Base-by-base conservation (phyloP, 2,888 invertebrate species). In the Hipparchia semele region DNA sequence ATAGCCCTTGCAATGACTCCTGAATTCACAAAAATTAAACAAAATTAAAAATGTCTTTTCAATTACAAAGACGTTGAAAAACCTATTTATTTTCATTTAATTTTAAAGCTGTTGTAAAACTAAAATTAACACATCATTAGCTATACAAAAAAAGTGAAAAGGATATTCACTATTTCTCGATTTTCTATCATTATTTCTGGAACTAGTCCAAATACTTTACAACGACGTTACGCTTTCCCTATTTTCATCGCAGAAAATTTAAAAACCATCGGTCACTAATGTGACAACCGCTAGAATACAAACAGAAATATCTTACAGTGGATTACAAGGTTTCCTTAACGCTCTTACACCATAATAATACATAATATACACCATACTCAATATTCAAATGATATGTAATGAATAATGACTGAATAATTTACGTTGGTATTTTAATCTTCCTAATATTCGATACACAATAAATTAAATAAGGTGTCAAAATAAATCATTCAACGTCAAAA, bases 181-280 rank as follows among this genome's bases (percentile, higher is more conserved):
- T 87, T 90, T 90, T 88, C 89, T 91, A 88, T 90, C 90, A 91
- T 90, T 89, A 88, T 88, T 89, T 86, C 88, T 93, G 93, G 93
- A 88, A 70, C 77, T 56, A 82, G 80, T 88, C 93, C 93, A 94
- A 91, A 86, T 82, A 85, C 86, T 90, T 90, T 90, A 92, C 90
- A 91, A 90, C 90, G 86, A 84, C 81, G 89, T 86, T 88, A 90
- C 88, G 90, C 90, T 93, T 94, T 92, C 92, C 92, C 92, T 93
- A 92, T 93, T 93, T 94, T 92, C 93, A 93, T 91, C 92, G 85
- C 85, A 79, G 86, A 92, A 92, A 92, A 92, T 93, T 92, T 92
- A 92, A 93, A 93, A 94, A 90, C 90, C 90, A 93, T 93, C 92
- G 90, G 87, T 94, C 93, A 94, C 92, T 83, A 84, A 82, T 87